Conservation (phyloP, 92 coral and sea anemone species). For the Virgularia gustaviana region DNA sequence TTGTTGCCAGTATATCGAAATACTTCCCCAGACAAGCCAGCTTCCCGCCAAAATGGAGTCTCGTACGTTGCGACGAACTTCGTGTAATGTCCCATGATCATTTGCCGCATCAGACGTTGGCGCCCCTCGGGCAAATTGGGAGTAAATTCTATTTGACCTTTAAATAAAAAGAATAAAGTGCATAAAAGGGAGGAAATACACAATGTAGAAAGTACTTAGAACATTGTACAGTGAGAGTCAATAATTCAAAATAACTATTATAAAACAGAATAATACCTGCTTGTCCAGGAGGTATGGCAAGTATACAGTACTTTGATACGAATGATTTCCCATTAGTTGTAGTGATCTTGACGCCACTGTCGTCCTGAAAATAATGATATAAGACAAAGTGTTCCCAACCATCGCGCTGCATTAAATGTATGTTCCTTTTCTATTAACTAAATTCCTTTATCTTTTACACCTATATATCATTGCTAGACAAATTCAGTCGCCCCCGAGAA, state of each 20-base stretch:
- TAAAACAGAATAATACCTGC: too few relatives aligned
- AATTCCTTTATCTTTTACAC: not conserved
- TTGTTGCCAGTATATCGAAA: constrained; percentile 47
- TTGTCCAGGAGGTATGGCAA: constrained; percentile 71
- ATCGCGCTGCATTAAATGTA: not conserved
- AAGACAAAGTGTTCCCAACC: not conserved
- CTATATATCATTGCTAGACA: too few relatives aligned
- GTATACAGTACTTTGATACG: constrained; percentile 63
- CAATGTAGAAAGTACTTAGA: too few relatives aligned
- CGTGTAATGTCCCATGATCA: constrained; percentile 70
- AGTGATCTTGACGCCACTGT: constrained; percentile 54
- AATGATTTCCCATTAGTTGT: constrained; percentile 60
- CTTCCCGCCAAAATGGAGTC: constrained; percentile 87
- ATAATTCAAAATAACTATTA: too few relatives aligned
- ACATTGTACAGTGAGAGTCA: too few relatives aligned
- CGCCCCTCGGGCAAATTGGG: constrained; percentile 77
- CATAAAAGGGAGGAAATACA: too few relatives aligned
- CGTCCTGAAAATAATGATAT: constrained; percentile 47
- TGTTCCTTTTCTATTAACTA: not conserved
- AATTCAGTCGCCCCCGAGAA: too few relatives aligned
- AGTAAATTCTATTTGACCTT: constrained; percentile 65
- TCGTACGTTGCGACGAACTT: constrained; percentile 83
- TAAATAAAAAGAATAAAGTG: constrained; percentile 3
- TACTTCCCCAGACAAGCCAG: constrained; percentile 85
- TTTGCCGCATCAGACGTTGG: constrained; percentile 61